Evolutionary conservation across 2,797 vertebrate species (phyloP).

Genomic region (Hemibagrus guttatus): DNA sequence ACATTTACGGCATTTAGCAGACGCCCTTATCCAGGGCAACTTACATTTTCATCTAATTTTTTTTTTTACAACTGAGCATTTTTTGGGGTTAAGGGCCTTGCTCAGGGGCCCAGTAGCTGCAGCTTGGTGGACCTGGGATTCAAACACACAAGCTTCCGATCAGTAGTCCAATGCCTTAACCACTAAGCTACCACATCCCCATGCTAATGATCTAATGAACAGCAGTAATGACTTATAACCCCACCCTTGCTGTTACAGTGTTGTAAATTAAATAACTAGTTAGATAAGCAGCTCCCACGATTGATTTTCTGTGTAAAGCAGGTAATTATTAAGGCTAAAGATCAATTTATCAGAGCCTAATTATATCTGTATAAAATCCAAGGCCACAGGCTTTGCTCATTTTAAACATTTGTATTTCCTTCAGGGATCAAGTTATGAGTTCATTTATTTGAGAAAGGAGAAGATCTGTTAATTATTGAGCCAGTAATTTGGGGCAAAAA

Average conservation of each 20-base stretch:
- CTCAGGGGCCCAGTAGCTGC: too few species aligned
- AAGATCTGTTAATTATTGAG: conserved; percentile 14
- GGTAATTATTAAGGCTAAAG: neutral
- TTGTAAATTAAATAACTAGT: conserved; percentile 1
- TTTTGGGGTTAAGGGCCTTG: too few species aligned
- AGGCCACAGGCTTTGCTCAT: conserved; percentile 1
- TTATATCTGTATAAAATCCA: neutral
- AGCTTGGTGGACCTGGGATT: too few species aligned
- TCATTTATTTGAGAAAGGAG: conserved; percentile 16
- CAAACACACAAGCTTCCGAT: too few species aligned
- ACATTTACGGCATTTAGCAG: too few species aligned
- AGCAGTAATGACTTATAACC: conserved; percentile 13
- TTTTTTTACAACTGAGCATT: too few species aligned
- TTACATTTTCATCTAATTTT: too few species aligned
- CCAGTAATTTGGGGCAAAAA: neutral
- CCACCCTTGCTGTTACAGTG: conserved; percentile 2
- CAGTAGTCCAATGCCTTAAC: too few species aligned
- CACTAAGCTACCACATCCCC: too few species aligned
- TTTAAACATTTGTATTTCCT: neutral
- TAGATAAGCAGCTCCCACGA: conserved; percentile 27
- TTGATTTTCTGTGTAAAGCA: conserved; percentile 22
- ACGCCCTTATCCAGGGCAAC: too few species aligned
- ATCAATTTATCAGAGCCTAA: neutral
- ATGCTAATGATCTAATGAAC: conserved; percentile 6
- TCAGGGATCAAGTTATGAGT: neutral